Base-by-base conservation (phyloP, 2,113 vertebrate genomes). In the Archilochus colubris region DNA sequence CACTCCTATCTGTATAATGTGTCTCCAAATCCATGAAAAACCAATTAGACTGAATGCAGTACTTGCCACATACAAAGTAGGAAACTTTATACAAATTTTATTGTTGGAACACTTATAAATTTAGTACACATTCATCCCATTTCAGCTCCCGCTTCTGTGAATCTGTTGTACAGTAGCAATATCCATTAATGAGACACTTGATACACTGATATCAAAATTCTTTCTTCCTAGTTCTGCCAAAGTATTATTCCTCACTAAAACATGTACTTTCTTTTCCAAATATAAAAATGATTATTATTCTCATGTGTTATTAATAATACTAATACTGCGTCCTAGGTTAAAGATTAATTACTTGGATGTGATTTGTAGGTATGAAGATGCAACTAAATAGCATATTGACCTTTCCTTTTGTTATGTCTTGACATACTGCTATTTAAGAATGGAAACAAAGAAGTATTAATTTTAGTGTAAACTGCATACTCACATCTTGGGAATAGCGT, bases 281-380 rank as follows among this genome's bases (percentile, higher is more conserved):
- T 38, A 81, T 80, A 93, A 91, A 91, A 97, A 83, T 67, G 1
- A 80, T 91, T 94, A 86, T 88, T 83, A 46, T 95, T 92, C 55
- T 70, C 33, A 57, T 78, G 64, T 90, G 96, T 97, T 96, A 93
- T 96, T 97, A 96, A 95, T 93, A 94, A 89, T 68, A 38, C 51
- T 57, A 82, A 38, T 72, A 74, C 73, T 81, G 73, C 96, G 94
- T 98, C 93, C 55, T 88, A 95, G 91, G 93, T 91, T 96, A 96
- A 97, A 96, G 91, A 97, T 96, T 97, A 97, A 97, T 97, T 97
- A 95, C 86, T 96, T 96, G 73, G 57, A 91, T 86, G 20, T 70
- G 90, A 92, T 94, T 95, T 96, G 78, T 78, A 95, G 31, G 84
- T 96, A 91, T 77, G 57, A 59, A 94, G 51, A 53, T 95, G 67